These are phyloP conservation scores for Brachyistius frenatus DNA, from an alignment of 2,113 vertebrate species.

Conservation along the genomic window DNA sequence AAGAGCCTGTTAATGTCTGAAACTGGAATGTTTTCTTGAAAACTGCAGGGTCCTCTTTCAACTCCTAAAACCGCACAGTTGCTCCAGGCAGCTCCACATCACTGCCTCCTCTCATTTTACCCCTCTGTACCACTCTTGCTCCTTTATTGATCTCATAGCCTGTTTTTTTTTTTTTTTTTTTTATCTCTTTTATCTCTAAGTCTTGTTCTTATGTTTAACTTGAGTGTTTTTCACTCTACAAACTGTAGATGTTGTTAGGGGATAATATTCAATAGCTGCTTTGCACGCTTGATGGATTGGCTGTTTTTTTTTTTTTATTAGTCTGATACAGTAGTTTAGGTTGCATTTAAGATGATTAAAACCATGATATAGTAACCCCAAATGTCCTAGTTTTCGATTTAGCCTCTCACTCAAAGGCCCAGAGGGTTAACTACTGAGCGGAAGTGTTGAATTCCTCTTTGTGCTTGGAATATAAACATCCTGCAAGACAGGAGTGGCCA, in stretches of 20 bases:
- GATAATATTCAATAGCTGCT: background rate
- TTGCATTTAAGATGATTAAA: background rate
- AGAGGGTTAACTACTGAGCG: background rate
- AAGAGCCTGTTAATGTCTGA: slow-evolving; percentile 9
- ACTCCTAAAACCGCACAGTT: slow-evolving; percentile 29
- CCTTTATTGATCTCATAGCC: background rate
- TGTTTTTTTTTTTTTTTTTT: background rate
- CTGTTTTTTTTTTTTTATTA: background rate
- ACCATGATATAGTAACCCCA: too few species aligned
- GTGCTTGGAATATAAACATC: slow-evolving; percentile 13
- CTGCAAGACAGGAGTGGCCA: background rate
- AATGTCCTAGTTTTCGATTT: background rate
- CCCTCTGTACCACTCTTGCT: background rate
- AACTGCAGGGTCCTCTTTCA: slow-evolving; percentile 34
- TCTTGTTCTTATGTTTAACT: background rate
- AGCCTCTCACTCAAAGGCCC: background rate
- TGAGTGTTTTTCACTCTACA: background rate
- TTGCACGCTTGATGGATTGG: background rate
- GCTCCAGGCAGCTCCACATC: slow-evolving; percentile 24
- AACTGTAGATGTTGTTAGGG: background rate
- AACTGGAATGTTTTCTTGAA: slow-evolving; percentile 36
- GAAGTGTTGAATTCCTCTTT: slow-evolving; percentile 17
- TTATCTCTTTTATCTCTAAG: background rate
- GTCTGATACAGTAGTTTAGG: background rate
- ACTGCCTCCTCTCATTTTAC: slow-evolving; percentile 27